Evolutionary conservation across 2,113 vertebrate genomes (phyloP).

Genomic region (Ptychochromis oligacanthus): DNA sequence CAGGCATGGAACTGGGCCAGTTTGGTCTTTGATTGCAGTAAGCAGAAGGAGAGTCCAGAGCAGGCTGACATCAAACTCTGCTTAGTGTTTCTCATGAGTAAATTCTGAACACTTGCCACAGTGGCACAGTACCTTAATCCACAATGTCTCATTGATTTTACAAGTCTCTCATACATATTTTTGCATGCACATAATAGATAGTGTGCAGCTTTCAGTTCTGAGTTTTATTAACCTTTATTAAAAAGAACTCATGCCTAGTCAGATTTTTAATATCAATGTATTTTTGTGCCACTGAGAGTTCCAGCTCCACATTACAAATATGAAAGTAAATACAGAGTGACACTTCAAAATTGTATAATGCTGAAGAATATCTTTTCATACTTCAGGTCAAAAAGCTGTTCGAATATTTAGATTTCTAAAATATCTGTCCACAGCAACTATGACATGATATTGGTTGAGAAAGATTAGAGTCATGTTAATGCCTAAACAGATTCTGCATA

Average conservation of each 20-base stretch:
- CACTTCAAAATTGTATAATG: not conserved
- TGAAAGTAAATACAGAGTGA: not conserved
- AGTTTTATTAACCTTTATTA: not conserved
- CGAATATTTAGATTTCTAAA: not conserved
- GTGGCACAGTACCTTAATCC: not conserved
- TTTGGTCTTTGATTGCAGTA: conserved; percentile 22
- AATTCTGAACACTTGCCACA: not conserved
- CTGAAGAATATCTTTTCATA: not conserved
- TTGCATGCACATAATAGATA: not conserved
- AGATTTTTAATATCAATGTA: not conserved
- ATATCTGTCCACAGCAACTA: not conserved
- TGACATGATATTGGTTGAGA: not conserved
- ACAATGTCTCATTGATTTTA: not conserved
- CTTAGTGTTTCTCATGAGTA: not conserved
- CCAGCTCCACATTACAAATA: not conserved
- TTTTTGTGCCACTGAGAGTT: not conserved
- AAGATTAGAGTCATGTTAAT: not conserved
- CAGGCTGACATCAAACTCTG: conserved; percentile 5
- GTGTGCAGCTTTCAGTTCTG: not conserved
- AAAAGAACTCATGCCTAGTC: not conserved
- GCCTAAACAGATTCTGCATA: not conserved
- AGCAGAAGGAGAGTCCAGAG: conserved; percentile 7
- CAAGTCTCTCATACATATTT: not conserved
- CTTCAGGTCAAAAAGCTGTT: not conserved
- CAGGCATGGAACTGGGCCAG: conserved; percentile 18